A percentile compares a stretch with the other conserved stretches of the same genome.
phyloP scores from a whole-genome alignment of 2,888 invertebrate species.

The Ophioninae sp. region DNA sequence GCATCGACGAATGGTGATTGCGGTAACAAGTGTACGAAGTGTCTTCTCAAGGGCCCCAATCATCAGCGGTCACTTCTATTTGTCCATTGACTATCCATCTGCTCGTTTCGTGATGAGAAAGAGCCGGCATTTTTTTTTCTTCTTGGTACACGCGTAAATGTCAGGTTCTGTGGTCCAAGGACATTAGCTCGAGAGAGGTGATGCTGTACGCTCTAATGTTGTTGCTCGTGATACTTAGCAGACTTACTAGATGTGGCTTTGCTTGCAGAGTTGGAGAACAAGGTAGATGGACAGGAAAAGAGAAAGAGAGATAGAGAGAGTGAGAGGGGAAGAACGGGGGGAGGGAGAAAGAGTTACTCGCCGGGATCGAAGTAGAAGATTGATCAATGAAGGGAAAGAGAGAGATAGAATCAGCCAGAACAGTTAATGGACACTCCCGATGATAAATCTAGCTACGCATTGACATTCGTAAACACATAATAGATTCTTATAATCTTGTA shows the following conservation, averaged over 20 bases:
- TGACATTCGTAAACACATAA: constrained; percentile 44
- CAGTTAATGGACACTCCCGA: constrained; percentile 52
- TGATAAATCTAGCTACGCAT: constrained; percentile 53
- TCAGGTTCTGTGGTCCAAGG: constrained; percentile 76
- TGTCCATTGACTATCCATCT: neutral
- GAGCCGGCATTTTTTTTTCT: neutral
- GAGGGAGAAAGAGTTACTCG: neutral
- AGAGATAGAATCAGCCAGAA: constrained; percentile 41
- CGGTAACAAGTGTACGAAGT: neutral
- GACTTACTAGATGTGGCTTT: constrained; percentile 43
- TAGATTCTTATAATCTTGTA: constrained; percentile 28
- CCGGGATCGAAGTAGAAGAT: neutral
- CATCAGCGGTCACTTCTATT: neutral
- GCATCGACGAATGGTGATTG: neutral
- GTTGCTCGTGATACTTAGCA: constrained; percentile 58
- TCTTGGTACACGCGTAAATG: constrained; percentile 69
- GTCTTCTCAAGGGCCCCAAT: neutral
- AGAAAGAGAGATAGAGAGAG: neutral
- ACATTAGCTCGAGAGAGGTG: constrained; percentile 66
- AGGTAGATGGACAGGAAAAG: constrained; percentile 19
- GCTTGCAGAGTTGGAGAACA: constrained; percentile 15
- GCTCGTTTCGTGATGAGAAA: constrained; percentile 6
- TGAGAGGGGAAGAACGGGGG: neutral
- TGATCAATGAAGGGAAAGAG: constrained; percentile 15
- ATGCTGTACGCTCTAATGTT: constrained; percentile 55